Evolutionary conservation across 92 coral and sea anemone genomes (phyloP), one percentile per base, ranked within the genome.

Genomic region (Paramuricea clavata): DNA sequence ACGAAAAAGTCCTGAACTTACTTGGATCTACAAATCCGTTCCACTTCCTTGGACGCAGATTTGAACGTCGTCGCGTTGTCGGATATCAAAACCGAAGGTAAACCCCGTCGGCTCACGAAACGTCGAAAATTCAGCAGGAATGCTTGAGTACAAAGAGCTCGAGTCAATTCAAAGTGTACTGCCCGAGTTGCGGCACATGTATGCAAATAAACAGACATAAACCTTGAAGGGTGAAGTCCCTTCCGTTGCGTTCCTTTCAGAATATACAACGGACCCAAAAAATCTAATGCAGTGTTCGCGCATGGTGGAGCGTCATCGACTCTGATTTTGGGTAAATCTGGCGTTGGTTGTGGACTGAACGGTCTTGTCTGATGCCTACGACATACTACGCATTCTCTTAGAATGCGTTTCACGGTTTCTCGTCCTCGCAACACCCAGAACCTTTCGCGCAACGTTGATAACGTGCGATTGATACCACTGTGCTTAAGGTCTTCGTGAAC

Each of bases 241-340:
- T 74, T 74, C 88, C 65, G 33, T 50, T 52, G n/a, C n/a, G n/a
- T n/a, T 42, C 49, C 49, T 42, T 42, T 42, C 49, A 12, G 49
- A 5, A 76, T 81, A 47, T 87, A 78, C 80, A 78, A 52, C 26
- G 90, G 86, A 34, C 86, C 85, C 27, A 82, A 74, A 52, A 86
- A 86, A 77, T 86, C 89, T 31, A 64, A 50, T 49, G 86, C 65
- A 9, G 47, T 79, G 90, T 78, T 74, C n/a, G 90, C 35, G 70
- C 78, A 87, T 9, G 85, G 90, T 1, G 90, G 85, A 30, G 81
- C 85, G 57, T 87, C 90, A 9, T 82, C 81, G 17, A 87, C 90
- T 78, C 80, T 69, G 30, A 67, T 31, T 32, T 49, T 49, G 7
- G 85, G 90, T 50, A 77, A 86, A 68, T 86, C 85, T 33, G 85